A percentile compares a stretch with the other conserved stretches of the same genome.
These are phyloP conservation scores for Anadara kagoshimensis DNA, from an alignment of 1,140 invertebrate species.

Conservation along the genomic window DNA sequence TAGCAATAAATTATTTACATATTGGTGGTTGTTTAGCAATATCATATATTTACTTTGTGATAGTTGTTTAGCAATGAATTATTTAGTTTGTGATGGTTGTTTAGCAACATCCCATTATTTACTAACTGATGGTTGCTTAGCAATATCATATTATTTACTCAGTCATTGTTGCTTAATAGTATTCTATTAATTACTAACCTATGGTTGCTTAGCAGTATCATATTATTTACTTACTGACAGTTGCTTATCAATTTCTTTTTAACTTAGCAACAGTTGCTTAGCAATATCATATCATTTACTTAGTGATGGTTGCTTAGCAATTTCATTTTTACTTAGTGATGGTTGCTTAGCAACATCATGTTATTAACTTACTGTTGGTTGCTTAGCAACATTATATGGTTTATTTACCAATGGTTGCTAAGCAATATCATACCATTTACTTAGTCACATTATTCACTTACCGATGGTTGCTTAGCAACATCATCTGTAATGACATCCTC, in stretches of 20 bases:
- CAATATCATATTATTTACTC: slow-evolving; percentile 40
- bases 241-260: slow-evolving; percentile 48
- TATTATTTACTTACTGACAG: slow-evolving; percentile 51
- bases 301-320: slow-evolving; percentile 61
- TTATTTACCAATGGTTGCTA: slow-evolving; percentile 57
- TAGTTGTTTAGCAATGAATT: slow-evolving; percentile 55
- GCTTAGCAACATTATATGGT: slow-evolving; percentile 54
- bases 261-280: slow-evolving; percentile 59
- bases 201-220: slow-evolving; percentile 58
- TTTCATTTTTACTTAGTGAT: slow-evolving; percentile 53
- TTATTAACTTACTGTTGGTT: slow-evolving; percentile 53
- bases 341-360: slow-evolving; percentile 55
- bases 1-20: slow-evolving; percentile 40
- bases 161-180: slow-evolving; percentile 59
- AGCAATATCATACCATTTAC: slow-evolving; percentile 45
- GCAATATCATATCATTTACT: slow-evolving; percentile 39
- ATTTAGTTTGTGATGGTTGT: slow-evolving; percentile 53
- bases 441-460: slow-evolving; percentile 44
- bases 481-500: slow-evolving; percentile 48
- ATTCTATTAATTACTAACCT: slow-evolving; percentile 50
- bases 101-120: slow-evolving; percentile 47
- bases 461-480: slow-evolving; percentile 60
- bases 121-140: slow-evolving; percentile 60
- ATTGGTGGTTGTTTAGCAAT: slow-evolving; percentile 59
- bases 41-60: slow-evolving; percentile 50